Base-by-base conservation (phyloP, 2,113 vertebrate genomes). In the Lichenostomus cassidix region DNA sequence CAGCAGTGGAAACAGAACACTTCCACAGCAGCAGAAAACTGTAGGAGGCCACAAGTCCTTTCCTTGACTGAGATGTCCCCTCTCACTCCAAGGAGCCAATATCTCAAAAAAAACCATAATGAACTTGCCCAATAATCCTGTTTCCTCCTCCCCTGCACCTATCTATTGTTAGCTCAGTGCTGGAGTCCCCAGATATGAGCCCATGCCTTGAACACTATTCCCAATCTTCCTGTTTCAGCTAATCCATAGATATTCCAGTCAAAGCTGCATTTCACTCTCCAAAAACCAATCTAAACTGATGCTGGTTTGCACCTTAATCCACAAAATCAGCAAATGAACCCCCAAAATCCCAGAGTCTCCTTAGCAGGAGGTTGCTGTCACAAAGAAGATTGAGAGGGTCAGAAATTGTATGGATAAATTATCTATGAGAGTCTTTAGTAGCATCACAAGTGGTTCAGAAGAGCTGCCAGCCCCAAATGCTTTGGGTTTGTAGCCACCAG, bases 141-240 rank as follows among this genome's bases (percentile, higher is more conserved):
- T 42, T 42, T 42, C 42, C 42, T 42, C 42, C 13, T 16, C 42
- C 42, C 14, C 42, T 33, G 11, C 63, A 29, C 18, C 0, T 31
- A 10, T 29, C 8, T 31, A 18, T 7, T 33, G 15, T 33, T 10
- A 39, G 21, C 20, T 52, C 56, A 46, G 39, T 8, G 12, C 64
- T 15, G 15, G 28, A 50, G 37, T 12, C 18, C 53, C 59, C 12
- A 35, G 5, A 80, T 3, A 27, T 1, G 10, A 83, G 23, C 22
- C 29, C 9, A 1, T 2, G 1, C 29, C 44, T 37, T 27, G 7
- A 68, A 64, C 15, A 15, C 4, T 22, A 2, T 25, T 63, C 41
- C 28, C 27, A 59, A 23, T 8, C 27, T 39, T 79, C 9, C 47
- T 29, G 3, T 22, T 78, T 46, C 60, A 65, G 22, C 15, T 67